phyloP scores from a whole-genome alignment of 2,888 invertebrate genomes.

The Ditula angustiorana region DNA sequence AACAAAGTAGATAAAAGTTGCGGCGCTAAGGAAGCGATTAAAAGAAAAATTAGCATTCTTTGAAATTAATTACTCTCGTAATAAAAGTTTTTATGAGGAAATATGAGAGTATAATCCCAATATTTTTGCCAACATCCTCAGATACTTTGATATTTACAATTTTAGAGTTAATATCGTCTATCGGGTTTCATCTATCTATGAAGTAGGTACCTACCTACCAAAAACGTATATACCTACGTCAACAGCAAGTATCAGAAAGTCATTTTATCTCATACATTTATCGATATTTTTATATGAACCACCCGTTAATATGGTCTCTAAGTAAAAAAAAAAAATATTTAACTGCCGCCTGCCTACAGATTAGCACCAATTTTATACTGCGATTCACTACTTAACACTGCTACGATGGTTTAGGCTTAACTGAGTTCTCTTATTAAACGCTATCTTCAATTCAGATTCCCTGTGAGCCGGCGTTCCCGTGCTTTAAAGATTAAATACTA shows the following conservation, averaged over 20 bases:
- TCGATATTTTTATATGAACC: too few relatives aligned
- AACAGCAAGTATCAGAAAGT: too few relatives aligned
- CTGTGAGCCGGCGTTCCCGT: constrained; percentile 3
- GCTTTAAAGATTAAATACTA: constrained; percentile 21
- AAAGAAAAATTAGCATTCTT: constrained; percentile 84
- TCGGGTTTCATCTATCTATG: too few relatives aligned
- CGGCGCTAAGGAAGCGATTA: constrained; percentile 80
- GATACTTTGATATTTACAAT: background rate
- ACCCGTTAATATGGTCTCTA: too few relatives aligned
- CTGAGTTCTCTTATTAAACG: background rate
- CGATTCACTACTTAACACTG: background rate
- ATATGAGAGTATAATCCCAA: constrained; percentile 65
- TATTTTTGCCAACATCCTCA: constrained; percentile 51
- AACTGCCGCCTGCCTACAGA: too few relatives aligned
- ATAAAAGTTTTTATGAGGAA: constrained; percentile 75
- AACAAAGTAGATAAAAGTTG: constrained; percentile 84
- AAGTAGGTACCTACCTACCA: too few relatives aligned
- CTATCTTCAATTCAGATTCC: constrained; percentile 8
- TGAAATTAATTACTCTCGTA: constrained; percentile 82
- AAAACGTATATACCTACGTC: too few relatives aligned
- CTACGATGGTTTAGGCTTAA: background rate
- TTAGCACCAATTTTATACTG: too few relatives aligned
- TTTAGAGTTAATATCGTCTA: background rate
- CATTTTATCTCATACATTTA: too few relatives aligned
- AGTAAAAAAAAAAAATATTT: too few relatives aligned